Percentiles rank a stretch among this genome's conserved stretches.
Evolutionary conservation across 2,888 invertebrate genomes (phyloP).

Genomic region (Sialis lutaria): DNA sequence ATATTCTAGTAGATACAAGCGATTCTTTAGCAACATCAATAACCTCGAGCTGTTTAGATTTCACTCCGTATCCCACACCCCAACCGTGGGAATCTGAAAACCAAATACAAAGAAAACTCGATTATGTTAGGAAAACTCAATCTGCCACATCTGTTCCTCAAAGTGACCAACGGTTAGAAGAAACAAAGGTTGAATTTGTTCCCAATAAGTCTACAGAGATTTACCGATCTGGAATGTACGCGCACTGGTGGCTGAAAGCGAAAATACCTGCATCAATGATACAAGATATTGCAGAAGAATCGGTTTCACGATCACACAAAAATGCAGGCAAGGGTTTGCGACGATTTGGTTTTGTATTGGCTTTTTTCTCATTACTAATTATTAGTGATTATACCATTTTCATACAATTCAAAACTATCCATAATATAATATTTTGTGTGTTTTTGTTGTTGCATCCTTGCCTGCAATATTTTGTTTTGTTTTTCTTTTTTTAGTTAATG

Average conservation of each 20-base stretch:
- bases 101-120: slow-evolving; percentile 32
- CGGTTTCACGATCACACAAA: slow-evolving; percentile 9
- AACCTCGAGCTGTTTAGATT: slow-evolving; percentile 29
- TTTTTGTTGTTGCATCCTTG: slow-evolving; percentile 18
- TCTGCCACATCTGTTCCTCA: slow-evolving; percentile 19
- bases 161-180: slow-evolving; percentile 18
- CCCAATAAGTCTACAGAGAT: slow-evolving; percentile 29
- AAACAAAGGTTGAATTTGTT: slow-evolving; percentile 10
- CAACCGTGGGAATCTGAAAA: slow-evolving; percentile 25
- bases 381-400: no score
- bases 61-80: slow-evolving; percentile 23
- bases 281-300: slow-evolving; percentile 21
- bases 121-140: slow-evolving; percentile 14
- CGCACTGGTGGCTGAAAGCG: slow-evolving; percentile 88
- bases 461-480: slow-evolving; percentile 16
- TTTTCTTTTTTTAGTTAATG: no score
- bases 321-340: slow-evolving; percentile 25
- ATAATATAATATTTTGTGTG: neutral
- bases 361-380: no score
- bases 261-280: slow-evolving; percentile 50
- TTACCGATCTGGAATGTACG: slow-evolving; percentile 72
- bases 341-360: neutral
- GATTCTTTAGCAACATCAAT: slow-evolving; percentile 33
- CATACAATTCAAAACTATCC: neutral
- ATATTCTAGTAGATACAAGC: slow-evolving; percentile 29